These are phyloP conservation scores for Mormoops blainvillei DNA, from an alignment of 2,113 vertebrate species.

Conservation along the genomic window DNA sequence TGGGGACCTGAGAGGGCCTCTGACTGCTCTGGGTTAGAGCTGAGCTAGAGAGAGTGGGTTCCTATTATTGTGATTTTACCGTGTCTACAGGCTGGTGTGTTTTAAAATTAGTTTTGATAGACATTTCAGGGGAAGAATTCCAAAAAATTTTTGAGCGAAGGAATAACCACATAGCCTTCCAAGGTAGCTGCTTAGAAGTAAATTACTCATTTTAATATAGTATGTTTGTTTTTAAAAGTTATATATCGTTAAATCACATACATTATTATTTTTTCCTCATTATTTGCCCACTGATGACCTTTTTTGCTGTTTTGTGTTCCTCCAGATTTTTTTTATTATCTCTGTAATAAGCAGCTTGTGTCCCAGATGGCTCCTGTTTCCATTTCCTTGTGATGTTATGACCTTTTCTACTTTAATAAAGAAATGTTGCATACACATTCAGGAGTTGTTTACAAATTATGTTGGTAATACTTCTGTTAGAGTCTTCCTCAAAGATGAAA, in stretches of 20 bases:
- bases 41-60: background rate
- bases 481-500: background rate
- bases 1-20: background rate
- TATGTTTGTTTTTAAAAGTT: conserved; percentile 29
- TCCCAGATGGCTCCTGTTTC: conserved; percentile 63
- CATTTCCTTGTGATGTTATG: conserved; percentile 53
- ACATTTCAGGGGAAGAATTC: conserved; percentile 24
- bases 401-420: conserved; percentile 58
- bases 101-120: conserved; percentile 16
- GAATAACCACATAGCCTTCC: background rate
- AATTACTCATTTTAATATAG: background rate
- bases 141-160: background rate
- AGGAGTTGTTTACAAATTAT: conserved; percentile 56
- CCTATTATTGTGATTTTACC: background rate
- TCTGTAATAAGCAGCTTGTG: background rate
- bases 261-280: background rate
- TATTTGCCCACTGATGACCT: conserved; percentile 2
- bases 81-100: background rate
- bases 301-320: conserved; percentile 31
- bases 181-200: background rate
- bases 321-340: background rate
- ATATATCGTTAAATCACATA: background rate
- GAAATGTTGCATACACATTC: conserved; percentile 26
- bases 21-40: background rate
- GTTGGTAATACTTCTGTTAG: conserved; percentile 14